These are phyloP conservation scores for Leptinotarsa defecta DNA, from an alignment of 1,140 invertebrate genomes.

Conservation along the genomic window DNA sequence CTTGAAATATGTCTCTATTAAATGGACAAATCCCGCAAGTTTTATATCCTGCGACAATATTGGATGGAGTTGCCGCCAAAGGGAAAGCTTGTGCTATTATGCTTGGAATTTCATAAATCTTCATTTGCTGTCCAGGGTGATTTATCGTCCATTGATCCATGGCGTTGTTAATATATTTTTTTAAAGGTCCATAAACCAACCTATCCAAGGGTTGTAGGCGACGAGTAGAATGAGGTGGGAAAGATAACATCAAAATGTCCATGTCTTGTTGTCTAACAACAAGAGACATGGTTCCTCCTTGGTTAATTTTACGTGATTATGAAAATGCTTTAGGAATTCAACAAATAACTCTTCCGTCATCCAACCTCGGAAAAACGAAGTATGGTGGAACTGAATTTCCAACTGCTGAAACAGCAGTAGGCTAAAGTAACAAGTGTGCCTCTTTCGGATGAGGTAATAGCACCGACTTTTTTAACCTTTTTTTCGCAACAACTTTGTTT, in stretches of 20 bases:
- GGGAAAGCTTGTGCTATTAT: slow-evolving; percentile 46
- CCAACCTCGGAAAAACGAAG: slow-evolving; percentile 54
- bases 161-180: slow-evolving; percentile 39
- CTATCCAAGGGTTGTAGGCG: slow-evolving; percentile 54
- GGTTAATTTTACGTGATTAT: slow-evolving; percentile 45
- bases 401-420: slow-evolving; percentile 48
- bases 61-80: slow-evolving; percentile 45
- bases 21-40: slow-evolving; percentile 45
- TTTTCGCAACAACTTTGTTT: slow-evolving; percentile 35
- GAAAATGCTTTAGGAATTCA: slow-evolving; percentile 52
- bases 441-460: slow-evolving; percentile 54
- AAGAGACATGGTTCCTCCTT: slow-evolving; percentile 47
- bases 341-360: slow-evolving; percentile 41
- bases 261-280: slow-evolving; percentile 52
- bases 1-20: slow-evolving; percentile 38
- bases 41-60: slow-evolving; percentile 48
- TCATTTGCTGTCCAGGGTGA: slow-evolving; percentile 43
- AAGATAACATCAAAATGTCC: slow-evolving; percentile 33
- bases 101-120: slow-evolving; percentile 42
- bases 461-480: slow-evolving; percentile 55
- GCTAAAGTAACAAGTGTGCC: slow-evolving; percentile 55
- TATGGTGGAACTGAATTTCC: slow-evolving; percentile 55
- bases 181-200: slow-evolving; percentile 49
- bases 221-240: slow-evolving; percentile 40
- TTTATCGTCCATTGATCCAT: slow-evolving; percentile 37